Evolutionary conservation across 92 coral and sea anemone genomes (phyloP).

Genomic region (Chrysogorgia sp.): DNA sequence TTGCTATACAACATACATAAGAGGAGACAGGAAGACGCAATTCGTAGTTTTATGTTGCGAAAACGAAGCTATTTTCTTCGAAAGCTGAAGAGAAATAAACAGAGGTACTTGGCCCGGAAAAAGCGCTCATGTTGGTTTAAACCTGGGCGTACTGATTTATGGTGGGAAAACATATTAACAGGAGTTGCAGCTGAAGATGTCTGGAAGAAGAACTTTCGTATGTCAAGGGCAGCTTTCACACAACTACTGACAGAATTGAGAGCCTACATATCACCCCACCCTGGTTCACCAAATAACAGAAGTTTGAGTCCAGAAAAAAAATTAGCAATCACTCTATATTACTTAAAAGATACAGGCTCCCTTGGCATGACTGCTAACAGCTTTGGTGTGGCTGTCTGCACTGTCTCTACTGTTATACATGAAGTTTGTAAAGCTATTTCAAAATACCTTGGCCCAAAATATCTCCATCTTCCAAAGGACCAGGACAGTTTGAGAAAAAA

Average conservation of each 20-base stretch:
- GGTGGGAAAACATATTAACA: slow-evolving; percentile 44
- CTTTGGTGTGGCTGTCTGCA: slow-evolving; percentile 7
- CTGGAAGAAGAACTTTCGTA: slow-evolving; percentile 55
- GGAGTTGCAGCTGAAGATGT: slow-evolving; percentile 43
- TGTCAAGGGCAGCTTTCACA: slow-evolving; percentile 35
- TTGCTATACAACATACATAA: neutral
- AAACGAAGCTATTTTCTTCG: slow-evolving; percentile 49
- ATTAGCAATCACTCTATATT: slow-evolving; percentile 4
- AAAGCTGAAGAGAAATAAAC: slow-evolving; percentile 43
- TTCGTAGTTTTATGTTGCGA: slow-evolving; percentile 25
- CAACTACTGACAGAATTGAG: slow-evolving; percentile 43
- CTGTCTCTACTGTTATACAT: neutral
- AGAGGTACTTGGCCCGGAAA: slow-evolving; percentile 35
- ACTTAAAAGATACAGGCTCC: too few species aligned
- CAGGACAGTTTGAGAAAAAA: slow-evolving; percentile 40
- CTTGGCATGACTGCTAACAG: too few species aligned
- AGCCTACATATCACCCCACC: slow-evolving; percentile 22
- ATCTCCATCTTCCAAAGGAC: too few species aligned
- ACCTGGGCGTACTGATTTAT: too few species aligned
- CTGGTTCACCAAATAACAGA: neutral
- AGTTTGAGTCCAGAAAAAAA: neutral
- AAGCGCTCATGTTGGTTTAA: slow-evolving; percentile 45
- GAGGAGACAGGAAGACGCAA: neutral
- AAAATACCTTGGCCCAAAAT: too few species aligned
- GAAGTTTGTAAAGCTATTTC: too few species aligned